phyloP scores from a whole-genome alignment of 2,797 vertebrate species.

The Cossypha niveicapilla region DNA sequence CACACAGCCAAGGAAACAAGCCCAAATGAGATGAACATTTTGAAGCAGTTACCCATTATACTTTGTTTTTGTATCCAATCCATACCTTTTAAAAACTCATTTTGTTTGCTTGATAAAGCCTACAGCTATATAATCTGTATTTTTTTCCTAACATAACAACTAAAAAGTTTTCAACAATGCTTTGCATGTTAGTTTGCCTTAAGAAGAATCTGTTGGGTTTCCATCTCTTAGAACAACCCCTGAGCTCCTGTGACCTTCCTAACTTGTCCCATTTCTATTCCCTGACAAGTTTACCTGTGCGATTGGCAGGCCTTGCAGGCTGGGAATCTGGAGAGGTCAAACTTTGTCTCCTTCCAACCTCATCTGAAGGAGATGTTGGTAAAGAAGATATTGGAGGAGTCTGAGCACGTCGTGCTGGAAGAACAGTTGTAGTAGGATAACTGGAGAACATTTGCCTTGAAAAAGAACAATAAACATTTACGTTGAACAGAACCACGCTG shows the following conservation, averaged over 20 bases:
- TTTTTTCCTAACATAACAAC: not conserved
- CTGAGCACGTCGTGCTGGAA: constrained; percentile 90
- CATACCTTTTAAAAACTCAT: not conserved
- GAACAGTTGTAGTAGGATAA: constrained; percentile 93
- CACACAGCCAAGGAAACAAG: not conserved
- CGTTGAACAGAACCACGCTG: not conserved
- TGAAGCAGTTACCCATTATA: not conserved
- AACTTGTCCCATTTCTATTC: not conserved
- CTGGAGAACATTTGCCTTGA: constrained; percentile 98
- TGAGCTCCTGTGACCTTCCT: not conserved
- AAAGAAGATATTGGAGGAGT: constrained; percentile 94
- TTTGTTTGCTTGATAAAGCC: not conserved
- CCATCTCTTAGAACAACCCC: not conserved
- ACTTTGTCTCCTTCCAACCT: constrained; percentile 92
- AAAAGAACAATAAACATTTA: not conserved
- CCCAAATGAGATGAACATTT: not conserved
- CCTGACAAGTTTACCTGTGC: constrained; percentile 76
- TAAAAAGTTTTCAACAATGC: not conserved
- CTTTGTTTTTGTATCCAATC: not conserved
- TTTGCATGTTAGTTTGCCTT: not conserved
- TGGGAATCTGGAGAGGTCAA: constrained; percentile 95
- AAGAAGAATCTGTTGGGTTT: not conserved
- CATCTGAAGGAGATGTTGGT: constrained; percentile 94
- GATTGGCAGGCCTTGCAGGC: constrained; percentile 83
- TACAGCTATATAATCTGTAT: not conserved